Evolutionary conservation across 2,797 vertebrate species (phyloP).

Genomic region (Podarcis lilfordi): DNA sequence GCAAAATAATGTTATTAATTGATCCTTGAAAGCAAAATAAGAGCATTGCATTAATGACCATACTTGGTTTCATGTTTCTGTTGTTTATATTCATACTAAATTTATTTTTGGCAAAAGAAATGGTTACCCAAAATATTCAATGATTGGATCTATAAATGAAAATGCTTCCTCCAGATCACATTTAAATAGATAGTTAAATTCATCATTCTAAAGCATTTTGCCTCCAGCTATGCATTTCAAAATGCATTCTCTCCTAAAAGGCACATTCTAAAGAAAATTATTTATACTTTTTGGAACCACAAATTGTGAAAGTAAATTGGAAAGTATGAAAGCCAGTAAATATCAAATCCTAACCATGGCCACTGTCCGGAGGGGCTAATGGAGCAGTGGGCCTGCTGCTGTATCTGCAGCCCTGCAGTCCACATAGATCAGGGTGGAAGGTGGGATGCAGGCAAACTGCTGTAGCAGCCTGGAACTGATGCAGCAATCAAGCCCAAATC

Average conservation of each 20-base stretch:
- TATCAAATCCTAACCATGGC: neutral
- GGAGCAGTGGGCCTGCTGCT: too few relatives aligned
- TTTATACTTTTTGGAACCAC: neutral
- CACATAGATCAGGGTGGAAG: too few relatives aligned
- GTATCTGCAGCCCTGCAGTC: too few relatives aligned
- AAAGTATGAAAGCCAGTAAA: neutral
- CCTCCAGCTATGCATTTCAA: neutral
- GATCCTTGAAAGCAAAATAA: neutral
- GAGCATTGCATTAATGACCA: neutral
- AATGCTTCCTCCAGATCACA: neutral
- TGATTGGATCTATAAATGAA: neutral
- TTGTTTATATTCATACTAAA: neutral
- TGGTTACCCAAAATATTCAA: neutral
- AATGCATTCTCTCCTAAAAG: neutral
- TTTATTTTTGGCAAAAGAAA: neutral
- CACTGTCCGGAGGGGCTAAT: too few relatives aligned
- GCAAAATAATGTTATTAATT: neutral
- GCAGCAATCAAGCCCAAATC: too few relatives aligned
- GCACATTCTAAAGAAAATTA: too few relatives aligned
- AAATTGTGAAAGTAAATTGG: neutral
- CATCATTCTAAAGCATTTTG: neutral
- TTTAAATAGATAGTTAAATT: neutral
- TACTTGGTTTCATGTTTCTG: neutral
- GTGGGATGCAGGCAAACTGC: too few relatives aligned
- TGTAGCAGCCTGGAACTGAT: too few relatives aligned